A percentile compares a stretch with the other conserved stretches of the same genome.
These are phyloP conservation scores for Bombus fervidus DNA, from an alignment of 1,140 invertebrate species.

Conservation along the genomic window DNA sequence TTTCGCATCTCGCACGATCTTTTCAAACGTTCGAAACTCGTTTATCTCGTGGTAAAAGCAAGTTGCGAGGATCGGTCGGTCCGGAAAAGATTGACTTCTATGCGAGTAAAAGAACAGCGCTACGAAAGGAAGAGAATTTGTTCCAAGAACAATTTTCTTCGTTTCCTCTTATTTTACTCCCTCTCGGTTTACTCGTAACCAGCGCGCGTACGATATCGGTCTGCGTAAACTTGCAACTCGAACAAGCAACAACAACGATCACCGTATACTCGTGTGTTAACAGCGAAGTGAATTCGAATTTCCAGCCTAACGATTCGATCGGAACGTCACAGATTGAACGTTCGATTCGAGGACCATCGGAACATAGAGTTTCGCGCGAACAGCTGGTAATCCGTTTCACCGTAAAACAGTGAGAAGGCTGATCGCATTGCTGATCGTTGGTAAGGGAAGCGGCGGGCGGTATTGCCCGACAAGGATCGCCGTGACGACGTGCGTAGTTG, in stretches of 20 bases:
- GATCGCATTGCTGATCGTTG: too few relatives aligned
- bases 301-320: neutral
- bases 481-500: neutral
- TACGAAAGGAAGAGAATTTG: neutral
- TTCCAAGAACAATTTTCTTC: neutral
- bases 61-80: neutral
- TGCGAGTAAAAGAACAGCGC: neutral
- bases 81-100: neutral
- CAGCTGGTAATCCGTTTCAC: neutral
- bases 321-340: neutral
- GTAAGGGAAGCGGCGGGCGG: too few relatives aligned
- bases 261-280: neutral
- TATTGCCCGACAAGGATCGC: neutral
- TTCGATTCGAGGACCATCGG: neutral
- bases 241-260: neutral
- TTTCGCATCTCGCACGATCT: slow-evolving; percentile 1
- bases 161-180: neutral
- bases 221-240: neutral
- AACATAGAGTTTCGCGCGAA: neutral
- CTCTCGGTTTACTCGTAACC: too few relatives aligned
- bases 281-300: neutral
- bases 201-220: neutral
- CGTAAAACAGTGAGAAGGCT: neutral
- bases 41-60: neutral
- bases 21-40: neutral